These are phyloP conservation scores for Lagorchestes hirsutus DNA, from an alignment of 2,797 vertebrate species.

Conservation along the genomic window DNA sequence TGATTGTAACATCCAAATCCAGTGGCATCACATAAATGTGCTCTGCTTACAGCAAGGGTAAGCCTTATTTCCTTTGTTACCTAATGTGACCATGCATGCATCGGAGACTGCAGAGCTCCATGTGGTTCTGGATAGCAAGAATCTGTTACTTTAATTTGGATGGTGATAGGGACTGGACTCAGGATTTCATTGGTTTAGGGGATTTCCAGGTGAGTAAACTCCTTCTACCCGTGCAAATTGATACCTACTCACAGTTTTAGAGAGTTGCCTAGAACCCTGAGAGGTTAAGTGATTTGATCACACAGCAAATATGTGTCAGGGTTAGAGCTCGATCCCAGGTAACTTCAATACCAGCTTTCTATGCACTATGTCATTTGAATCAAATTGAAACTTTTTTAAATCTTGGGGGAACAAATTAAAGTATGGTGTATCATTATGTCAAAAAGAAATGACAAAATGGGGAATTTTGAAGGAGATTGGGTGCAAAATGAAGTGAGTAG, in stretches of 20 bases:
- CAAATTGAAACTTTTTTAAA: background rate
- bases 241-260: background rate
- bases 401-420: background rate
- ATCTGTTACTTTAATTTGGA: background rate
- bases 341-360: background rate
- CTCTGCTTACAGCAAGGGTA: background rate
- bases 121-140: background rate
- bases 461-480: background rate
- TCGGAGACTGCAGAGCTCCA: background rate
- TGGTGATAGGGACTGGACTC: background rate
- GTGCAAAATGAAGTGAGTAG: background rate
- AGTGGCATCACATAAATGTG: background rate
- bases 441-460: background rate
- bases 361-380: background rate
- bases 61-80: background rate
- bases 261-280: background rate
- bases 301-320: background rate
- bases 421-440: background rate
- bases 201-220: background rate
- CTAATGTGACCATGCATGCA: background rate
- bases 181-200: background rate
- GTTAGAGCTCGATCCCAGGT: background rate
- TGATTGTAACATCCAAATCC: background rate
- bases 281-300: background rate
- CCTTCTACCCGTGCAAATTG: background rate